phyloP scores from a whole-genome alignment of 2,797 vertebrate species.

The Gadopsis bispinosus region DNA sequence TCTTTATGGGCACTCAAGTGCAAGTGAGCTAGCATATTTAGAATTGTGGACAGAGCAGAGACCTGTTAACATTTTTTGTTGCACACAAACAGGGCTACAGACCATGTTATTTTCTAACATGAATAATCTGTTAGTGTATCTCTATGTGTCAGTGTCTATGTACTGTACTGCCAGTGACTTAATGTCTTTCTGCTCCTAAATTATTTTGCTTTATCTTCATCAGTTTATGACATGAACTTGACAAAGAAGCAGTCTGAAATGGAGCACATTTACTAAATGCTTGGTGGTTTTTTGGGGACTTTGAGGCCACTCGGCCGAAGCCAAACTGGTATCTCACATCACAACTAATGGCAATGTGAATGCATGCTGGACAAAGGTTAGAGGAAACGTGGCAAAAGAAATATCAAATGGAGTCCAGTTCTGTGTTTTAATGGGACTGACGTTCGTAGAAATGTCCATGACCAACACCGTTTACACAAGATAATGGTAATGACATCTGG shows the following conservation, averaged over 20 bases:
- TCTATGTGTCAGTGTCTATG: background rate
- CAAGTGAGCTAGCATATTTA: constrained; percentile 15
- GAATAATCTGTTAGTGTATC: background rate
- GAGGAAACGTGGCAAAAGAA: constrained; percentile 9
- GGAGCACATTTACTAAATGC: constrained; percentile 67
- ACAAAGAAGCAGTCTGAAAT: constrained; percentile 64
- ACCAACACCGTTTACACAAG: constrained; percentile 24
- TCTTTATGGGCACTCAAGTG: constrained; percentile 21
- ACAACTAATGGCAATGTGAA: constrained; percentile 36
- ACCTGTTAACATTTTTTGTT: constrained; percentile 1
- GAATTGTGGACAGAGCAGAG: background rate
- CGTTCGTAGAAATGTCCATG: constrained; percentile 20
- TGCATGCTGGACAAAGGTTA: constrained; percentile 40
- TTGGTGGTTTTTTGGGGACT: constrained; percentile 65
- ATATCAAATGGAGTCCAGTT: background rate
- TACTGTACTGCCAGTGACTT: constrained; percentile 31
- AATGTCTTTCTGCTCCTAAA: constrained; percentile 61
- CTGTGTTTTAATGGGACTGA: constrained; percentile 22
- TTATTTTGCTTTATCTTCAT: constrained; percentile 76
- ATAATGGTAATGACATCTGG: constrained; percentile 15
- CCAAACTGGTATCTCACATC: constrained; percentile 56
- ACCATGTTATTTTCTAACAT: background rate
- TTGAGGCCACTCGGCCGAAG: constrained; percentile 58
- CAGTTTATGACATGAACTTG: constrained; percentile 70
- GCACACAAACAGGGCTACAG: constrained; percentile 1